Percentiles rank a stretch among this genome's conserved stretches.
Evolutionary conservation across 2,113 vertebrate species (phyloP).

Genomic region (Nansenia antarctica): DNA sequence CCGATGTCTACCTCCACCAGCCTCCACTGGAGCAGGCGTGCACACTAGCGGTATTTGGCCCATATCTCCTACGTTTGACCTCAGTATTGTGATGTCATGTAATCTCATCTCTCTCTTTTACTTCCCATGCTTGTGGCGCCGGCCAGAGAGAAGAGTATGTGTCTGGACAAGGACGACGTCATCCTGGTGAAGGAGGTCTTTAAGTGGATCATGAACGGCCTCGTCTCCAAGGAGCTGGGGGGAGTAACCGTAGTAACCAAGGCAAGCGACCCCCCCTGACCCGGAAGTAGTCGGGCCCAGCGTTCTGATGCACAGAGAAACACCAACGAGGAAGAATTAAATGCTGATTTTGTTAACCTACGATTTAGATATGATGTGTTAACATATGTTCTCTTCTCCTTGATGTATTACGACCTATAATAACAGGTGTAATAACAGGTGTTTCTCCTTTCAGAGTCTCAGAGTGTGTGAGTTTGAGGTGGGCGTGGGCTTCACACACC

Average conservation of each 20-base stretch:
- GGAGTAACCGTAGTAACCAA: constrained; percentile 85
- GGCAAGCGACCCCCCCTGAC: constrained; percentile 63
- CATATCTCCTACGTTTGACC: background rate
- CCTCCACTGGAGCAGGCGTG: too few species aligned
- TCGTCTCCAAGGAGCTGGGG: constrained; percentile 83
- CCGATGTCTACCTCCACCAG: too few species aligned
- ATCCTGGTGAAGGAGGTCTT: constrained; percentile 95
- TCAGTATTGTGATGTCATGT: background rate
- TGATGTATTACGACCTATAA: too few species aligned
- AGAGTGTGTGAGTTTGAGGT: constrained; percentile 96
- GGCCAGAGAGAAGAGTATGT: constrained; percentile 82
- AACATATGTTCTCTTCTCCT: too few species aligned
- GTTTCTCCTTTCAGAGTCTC: too few species aligned
- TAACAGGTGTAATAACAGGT: too few species aligned
- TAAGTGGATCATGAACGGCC: constrained; percentile 92
- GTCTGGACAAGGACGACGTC: constrained; percentile 82
- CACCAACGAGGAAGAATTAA: too few species aligned
- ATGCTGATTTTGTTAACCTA: too few species aligned
- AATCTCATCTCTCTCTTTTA: background rate
- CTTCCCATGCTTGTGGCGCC: constrained; percentile 15
- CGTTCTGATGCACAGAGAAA: too few species aligned
- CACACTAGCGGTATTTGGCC: too few species aligned
- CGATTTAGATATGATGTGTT: too few species aligned
- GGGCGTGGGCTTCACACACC: constrained; percentile 87
- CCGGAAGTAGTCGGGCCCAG: background rate